phyloP scores from a whole-genome alignment of 2,888 invertebrate genomes.

The Glaucopsyche alexis region DNA sequence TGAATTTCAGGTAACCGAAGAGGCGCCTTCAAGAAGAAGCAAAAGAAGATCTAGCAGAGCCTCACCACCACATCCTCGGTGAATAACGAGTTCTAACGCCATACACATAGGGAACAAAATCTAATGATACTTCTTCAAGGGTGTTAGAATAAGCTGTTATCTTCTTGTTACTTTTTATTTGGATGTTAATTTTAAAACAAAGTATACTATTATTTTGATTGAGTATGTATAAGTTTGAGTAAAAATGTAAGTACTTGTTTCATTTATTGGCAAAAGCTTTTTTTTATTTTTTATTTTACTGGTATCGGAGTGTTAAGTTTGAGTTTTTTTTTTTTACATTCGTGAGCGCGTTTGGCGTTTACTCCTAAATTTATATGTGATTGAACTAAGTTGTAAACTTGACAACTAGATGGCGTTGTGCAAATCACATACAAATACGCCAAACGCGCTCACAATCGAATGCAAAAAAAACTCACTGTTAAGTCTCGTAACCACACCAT shows the following conservation, averaged over 20 bases:
- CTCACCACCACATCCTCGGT: slow-evolving; percentile 43
- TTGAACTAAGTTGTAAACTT: too few relatives aligned
- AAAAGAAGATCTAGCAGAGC: slow-evolving; percentile 45
- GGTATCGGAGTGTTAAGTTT: too few relatives aligned
- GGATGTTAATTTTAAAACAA: neutral
- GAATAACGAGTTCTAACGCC: slow-evolving; percentile 38
- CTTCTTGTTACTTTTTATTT: slow-evolving; percentile 7
- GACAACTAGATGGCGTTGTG: too few relatives aligned
- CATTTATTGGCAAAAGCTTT: neutral
- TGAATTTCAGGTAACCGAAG: slow-evolving; percentile 52
- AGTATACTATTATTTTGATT: neutral
- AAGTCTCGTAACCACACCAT: too few relatives aligned
- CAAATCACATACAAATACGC: too few relatives aligned
- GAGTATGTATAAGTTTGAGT: too few relatives aligned
- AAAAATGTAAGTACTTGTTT: too few relatives aligned
- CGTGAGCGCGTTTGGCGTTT: too few relatives aligned
- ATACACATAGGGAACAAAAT: slow-evolving; percentile 37
- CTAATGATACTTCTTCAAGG: slow-evolving; percentile 22
- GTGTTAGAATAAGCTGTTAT: slow-evolving; percentile 20
- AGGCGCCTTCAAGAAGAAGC: slow-evolving; percentile 46
- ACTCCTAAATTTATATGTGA: too few relatives aligned
- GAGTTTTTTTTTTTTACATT: too few relatives aligned
- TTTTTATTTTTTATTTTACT: neutral
- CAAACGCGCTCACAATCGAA: too few relatives aligned
- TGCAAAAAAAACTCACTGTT: too few relatives aligned